Evolutionary conservation across 2,113 vertebrate species (phyloP).

Genomic region (Garra rufa): DNA sequence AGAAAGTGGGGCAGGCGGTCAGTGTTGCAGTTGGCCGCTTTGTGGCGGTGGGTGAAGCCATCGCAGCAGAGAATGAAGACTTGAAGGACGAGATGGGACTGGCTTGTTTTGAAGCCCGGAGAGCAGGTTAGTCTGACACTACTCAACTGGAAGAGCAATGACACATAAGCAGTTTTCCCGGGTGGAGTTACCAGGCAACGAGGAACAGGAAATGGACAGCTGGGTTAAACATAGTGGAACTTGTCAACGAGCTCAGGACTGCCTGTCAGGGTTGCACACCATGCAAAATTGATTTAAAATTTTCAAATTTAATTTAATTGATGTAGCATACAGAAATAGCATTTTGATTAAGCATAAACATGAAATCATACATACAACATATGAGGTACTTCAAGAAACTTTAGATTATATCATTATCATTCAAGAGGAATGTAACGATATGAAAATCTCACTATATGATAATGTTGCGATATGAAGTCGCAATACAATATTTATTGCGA

Average conservation of each 20-base stretch:
- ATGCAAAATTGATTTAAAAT: neutral
- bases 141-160: neutral
- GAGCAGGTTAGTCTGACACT: conserved; percentile 82
- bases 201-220: conserved; percentile 9
- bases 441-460: too few relatives aligned
- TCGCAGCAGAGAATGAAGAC: conserved; percentile 92
- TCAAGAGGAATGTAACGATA: too few relatives aligned
- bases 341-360: neutral
- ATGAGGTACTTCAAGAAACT: neutral
- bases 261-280: conserved; percentile 1
- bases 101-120: conserved; percentile 91
- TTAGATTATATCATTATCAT: neutral
- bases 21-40: conserved; percentile 93
- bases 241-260: neutral
- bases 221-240: conserved; percentile 21
- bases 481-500: too few relatives aligned
- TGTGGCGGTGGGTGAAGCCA: conserved; percentile 95
- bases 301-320: neutral
- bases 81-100: conserved; percentile 94
- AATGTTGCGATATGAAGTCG: too few relatives aligned
- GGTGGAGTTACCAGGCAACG: conserved; percentile 28
- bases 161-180: neutral
- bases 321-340: neutral
- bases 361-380: neutral
- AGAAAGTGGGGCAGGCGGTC: conserved; percentile 93